These are phyloP conservation scores for Cataglyphis albicans DNA, from an alignment of 2,888 invertebrate genomes.

Conservation along the genomic window DNA sequence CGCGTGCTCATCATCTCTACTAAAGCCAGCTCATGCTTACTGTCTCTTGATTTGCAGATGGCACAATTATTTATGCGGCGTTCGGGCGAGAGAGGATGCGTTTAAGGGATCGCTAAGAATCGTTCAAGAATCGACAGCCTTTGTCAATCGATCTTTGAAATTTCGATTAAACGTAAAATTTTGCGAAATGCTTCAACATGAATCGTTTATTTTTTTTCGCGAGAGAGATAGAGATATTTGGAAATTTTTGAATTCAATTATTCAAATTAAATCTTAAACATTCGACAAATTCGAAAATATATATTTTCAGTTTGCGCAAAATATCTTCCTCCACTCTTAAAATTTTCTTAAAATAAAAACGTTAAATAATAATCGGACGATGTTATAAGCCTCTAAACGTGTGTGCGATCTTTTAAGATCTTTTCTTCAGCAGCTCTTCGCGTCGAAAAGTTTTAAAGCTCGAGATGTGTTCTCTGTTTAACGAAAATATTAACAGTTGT, in stretches of 20 bases:
- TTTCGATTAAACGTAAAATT: background rate
- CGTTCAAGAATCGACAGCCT: background rate
- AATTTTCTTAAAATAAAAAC: background rate
- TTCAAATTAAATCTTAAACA: background rate
- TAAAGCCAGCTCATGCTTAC: constrained; percentile 72
- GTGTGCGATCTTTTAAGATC: background rate
- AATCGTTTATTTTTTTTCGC: too few relatives aligned
- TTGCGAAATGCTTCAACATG: background rate
- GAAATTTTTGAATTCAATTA: background rate
- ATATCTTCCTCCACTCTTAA: background rate
- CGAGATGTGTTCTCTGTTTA: constrained; percentile 17
- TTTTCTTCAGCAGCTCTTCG: background rate
- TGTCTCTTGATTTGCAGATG: constrained; percentile 78
- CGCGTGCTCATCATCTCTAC: constrained; percentile 75
- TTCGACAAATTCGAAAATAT: background rate
- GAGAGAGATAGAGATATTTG: background rate
- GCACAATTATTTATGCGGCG: constrained; percentile 66
- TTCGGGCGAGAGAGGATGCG: constrained; percentile 24
- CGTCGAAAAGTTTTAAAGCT: background rate
- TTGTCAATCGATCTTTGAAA: background rate
- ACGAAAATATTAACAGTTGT: constrained; percentile 80
- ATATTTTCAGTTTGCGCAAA: background rate
- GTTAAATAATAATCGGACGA: background rate
- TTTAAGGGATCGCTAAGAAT: background rate
- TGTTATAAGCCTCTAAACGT: background rate